Percentiles rank a stretch among this genome's conserved stretches.
Evolutionary conservation across 2,888 invertebrate genomes (phyloP).

Genomic region (Megamerina dolium): DNA sequence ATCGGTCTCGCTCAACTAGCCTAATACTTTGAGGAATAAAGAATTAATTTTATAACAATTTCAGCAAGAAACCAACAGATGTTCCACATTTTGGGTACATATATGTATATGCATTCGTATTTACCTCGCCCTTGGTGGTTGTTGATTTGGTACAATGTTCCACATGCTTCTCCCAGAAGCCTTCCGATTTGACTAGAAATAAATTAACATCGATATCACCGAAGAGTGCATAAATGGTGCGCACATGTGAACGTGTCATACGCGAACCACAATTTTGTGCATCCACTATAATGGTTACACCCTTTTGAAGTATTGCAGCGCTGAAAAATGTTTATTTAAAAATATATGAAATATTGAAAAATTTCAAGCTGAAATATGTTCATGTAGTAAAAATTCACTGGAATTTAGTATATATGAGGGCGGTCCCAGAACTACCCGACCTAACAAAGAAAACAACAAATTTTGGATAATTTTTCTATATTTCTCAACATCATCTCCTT

Average conservation of each 20-base stretch:
- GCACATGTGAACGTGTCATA: constrained; percentile 56
- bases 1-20: too few relatives aligned
- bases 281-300: constrained; percentile 59
- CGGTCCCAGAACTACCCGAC: too few relatives aligned
- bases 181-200: constrained; percentile 66
- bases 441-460: too few relatives aligned
- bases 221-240: constrained; percentile 54
- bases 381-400: too few relatives aligned
- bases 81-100: not conserved
- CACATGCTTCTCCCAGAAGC: constrained; percentile 71
- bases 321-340: constrained; percentile 20
- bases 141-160: constrained; percentile 63
- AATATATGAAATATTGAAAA: not conserved
- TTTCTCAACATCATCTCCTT: too few relatives aligned
- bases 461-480: too few relatives aligned
- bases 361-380: too few relatives aligned
- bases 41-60: not conserved
- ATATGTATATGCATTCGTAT: not conserved
- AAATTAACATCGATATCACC: constrained; percentile 52
- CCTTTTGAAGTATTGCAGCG: constrained; percentile 44
- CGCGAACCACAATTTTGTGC: constrained; percentile 61
- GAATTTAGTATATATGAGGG: too few relatives aligned
- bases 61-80: too few relatives aligned
- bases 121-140: constrained; percentile 55
- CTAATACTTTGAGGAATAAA: too few relatives aligned